Evolutionary conservation across 2,113 vertebrate genomes (phyloP), one percentile per base, ranked within the genome.

Genomic region (Pygoscelis antarcticus): DNA sequence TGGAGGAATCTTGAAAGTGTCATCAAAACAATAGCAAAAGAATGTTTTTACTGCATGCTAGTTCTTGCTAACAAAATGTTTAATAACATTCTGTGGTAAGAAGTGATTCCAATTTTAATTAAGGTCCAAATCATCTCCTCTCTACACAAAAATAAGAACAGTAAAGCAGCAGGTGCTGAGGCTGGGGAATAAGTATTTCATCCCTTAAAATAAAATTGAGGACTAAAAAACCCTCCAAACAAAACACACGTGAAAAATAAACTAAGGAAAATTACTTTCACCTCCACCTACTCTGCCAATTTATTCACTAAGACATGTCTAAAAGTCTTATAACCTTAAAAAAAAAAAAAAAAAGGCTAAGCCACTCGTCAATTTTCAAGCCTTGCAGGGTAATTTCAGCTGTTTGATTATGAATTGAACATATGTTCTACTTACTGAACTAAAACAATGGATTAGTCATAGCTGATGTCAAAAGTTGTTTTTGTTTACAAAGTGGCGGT

Each of bases 381-480:
- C n/a, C 69, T 96, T 94, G 52, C 54, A 91, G 47, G 32, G 72
- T 97, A 87, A 95, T 96, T 97, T 97, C 82, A 94, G 66, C 55
- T 94, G 76, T 92, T 92, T 97, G 93, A 96, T 95, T 97, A 90
- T 70, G 82, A 98, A 95, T 93, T 95, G 94, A 97, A 95, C 9
- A 57, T 96, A 97, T 93, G 85, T 97, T 97, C 93, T 97, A 91
- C 82, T 93, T 97, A 96, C 88, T 96, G 93, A 97, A 95, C 95
- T 97, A 96, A 96, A 96, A 52, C 74, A 89, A 93, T 86, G 96
- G 92, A 97, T 98, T 98, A 96, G 96, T 98, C 96, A 98, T 84
- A 97, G 94, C 61, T 96, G 72, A 58, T 93, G 92, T 95, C 71
- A 40, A 96, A 97, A 95, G 38, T 84, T 97, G 95, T 10, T 95